Evolutionary conservation across 2,797 vertebrate species (phyloP).

Genomic region (Muraenolepis orangiensis): DNA sequence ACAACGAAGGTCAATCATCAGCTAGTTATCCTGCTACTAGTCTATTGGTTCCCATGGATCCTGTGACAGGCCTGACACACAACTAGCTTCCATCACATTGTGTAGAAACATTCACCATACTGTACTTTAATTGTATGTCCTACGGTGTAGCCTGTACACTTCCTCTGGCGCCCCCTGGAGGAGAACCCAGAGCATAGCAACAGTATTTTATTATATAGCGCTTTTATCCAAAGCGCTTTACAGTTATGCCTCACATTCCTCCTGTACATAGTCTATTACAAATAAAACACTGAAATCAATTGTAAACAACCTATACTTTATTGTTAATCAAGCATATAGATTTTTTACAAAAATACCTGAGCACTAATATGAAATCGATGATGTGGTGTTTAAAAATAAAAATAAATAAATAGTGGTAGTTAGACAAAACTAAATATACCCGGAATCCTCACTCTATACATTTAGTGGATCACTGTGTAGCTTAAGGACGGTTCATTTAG

Average conservation of each 20-base stretch:
- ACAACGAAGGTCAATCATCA: constrained; percentile 57
- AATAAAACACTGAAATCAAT: constrained; percentile 21
- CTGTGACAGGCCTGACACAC: not conserved
- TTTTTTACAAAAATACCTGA: constrained; percentile 22
- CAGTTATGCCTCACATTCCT: no score
- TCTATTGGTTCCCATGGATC: constrained; percentile 10
- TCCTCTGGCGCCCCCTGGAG: constrained; percentile 42
- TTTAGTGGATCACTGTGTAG: not conserved
- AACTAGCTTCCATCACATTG: not conserved
- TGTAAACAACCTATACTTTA: constrained; percentile 1
- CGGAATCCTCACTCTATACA: not conserved
- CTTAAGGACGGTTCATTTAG: not conserved
- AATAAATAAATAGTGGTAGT: not conserved
- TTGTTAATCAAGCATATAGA: constrained; percentile 36
- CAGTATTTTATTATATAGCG: not conserved
- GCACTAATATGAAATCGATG: not conserved
- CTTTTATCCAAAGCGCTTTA: no score
- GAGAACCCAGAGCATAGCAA: constrained; percentile 3
- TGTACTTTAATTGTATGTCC: not conserved
- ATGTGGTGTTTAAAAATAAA: not conserved
- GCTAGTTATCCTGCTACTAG: constrained; percentile 37
- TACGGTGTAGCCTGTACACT: not conserved
- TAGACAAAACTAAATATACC: not conserved
- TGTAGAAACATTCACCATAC: not conserved
- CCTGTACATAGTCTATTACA: constrained; percentile 30